phyloP scores from a whole-genome alignment of 2,888 invertebrate species.

The Lycaena phlaeas region DNA sequence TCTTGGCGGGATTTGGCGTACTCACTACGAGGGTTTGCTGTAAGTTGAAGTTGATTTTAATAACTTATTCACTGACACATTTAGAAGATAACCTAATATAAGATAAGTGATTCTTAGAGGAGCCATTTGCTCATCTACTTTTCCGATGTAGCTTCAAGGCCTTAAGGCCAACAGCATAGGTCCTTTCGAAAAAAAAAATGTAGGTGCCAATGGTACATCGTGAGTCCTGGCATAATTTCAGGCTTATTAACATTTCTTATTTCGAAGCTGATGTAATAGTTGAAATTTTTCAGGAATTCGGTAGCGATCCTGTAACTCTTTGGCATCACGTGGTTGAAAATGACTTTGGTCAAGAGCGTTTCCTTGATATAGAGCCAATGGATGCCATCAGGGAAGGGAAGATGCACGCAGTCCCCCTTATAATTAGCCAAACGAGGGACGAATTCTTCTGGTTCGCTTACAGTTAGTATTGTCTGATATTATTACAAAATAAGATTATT shows the following conservation, averaged over 20 bases:
- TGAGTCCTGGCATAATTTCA: no score
- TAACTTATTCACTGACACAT: no score
- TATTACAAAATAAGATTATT: no score
- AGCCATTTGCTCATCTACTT: no score
- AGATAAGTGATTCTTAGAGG: no score
- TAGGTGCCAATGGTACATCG: no score
- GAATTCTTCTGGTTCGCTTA: conserved; percentile 64
- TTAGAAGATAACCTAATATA: no score
- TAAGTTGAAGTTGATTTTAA: no score
- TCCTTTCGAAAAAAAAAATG: no score
- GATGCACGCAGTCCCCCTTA: conserved; percentile 72
- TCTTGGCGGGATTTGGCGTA: conserved; percentile 56
- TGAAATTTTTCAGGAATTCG: conserved; percentile 73
- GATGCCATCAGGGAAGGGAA: conserved; percentile 64
- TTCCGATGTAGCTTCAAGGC: no score
- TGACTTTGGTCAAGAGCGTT: conserved; percentile 74
- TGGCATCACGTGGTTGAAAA: conserved; percentile 76
- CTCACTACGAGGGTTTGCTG: conserved; percentile 49
- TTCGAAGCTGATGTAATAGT: no score
- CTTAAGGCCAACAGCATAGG: no score
- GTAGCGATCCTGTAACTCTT: conserved; percentile 49
- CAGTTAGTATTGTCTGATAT: conserved; percentile 13
- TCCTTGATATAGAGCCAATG: conserved; percentile 70
- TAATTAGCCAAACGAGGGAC: conserved; percentile 73
- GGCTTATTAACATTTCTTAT: background rate